phyloP scores from a whole-genome alignment of 2,797 vertebrate species.

The Sebastes vulpes region DNA sequence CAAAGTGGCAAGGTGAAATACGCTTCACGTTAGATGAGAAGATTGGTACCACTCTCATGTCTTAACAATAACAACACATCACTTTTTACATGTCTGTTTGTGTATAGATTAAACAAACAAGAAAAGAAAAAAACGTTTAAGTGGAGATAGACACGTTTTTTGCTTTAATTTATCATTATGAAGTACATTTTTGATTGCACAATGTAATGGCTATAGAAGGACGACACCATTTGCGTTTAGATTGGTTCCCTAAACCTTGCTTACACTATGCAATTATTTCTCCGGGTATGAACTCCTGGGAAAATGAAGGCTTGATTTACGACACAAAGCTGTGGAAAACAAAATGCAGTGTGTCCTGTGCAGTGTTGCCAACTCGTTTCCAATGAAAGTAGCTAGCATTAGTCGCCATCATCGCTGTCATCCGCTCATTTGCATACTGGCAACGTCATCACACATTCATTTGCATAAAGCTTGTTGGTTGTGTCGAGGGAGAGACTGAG shows the following conservation, averaged over 20 bases:
- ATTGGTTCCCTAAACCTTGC: neutral
- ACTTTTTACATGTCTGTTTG: neutral
- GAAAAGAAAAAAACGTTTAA: too few relatives aligned
- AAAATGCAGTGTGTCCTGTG: neutral
- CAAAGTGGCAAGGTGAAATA: neutral
- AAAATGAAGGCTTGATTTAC: neutral
- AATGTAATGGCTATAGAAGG: neutral
- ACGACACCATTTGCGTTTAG: neutral
- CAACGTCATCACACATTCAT: neutral
- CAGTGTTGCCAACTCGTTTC: neutral
- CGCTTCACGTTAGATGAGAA: too few relatives aligned
- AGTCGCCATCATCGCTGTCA: neutral
- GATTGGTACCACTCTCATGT: too few relatives aligned
- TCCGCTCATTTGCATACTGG: neutral
- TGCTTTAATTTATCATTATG: neutral
- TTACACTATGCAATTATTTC: neutral
- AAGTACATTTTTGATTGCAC: neutral
- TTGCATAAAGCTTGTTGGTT: neutral
- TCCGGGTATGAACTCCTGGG: neutral
- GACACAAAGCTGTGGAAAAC: too few relatives aligned
- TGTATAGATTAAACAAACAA: neutral
- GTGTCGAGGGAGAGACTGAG: neutral
- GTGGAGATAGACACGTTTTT: neutral
- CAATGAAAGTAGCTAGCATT: neutral
- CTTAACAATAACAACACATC: neutral